These are phyloP conservation scores for Ostrea edulis DNA, from an alignment of 1,140 invertebrate species.

Conservation along the genomic window DNA sequence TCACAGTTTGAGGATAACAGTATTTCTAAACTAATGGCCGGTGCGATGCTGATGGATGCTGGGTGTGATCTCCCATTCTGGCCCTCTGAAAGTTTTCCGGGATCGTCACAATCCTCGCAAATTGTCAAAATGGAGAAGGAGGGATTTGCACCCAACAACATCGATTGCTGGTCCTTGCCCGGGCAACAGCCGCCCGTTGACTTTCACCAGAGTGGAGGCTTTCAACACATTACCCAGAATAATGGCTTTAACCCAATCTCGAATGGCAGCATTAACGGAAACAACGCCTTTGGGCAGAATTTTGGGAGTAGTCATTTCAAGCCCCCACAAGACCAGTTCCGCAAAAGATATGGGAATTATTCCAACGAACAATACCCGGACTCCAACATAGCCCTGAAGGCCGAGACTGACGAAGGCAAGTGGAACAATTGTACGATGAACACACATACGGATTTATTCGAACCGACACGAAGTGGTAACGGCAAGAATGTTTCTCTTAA, in stretches of 20 bases:
- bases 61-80: slow-evolving; percentile 51
- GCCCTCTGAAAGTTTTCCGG: slow-evolving; percentile 45
- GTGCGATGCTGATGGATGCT: slow-evolving; percentile 54
- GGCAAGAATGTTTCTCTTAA: slow-evolving; percentile 44
- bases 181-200: slow-evolving; percentile 42
- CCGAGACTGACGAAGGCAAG: slow-evolving; percentile 52
- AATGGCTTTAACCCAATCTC: slow-evolving; percentile 53
- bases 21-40: slow-evolving; percentile 59
- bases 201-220: slow-evolving; percentile 36
- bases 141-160: slow-evolving; percentile 42
- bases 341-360: slow-evolving; percentile 57
- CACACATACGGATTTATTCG: slow-evolving; percentile 46
- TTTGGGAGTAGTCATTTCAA: slow-evolving; percentile 50
- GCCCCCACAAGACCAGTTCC: slow-evolving; percentile 54
- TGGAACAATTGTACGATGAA: slow-evolving; percentile 55
- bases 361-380: slow-evolving; percentile 60
- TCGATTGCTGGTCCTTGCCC: slow-evolving; percentile 53
- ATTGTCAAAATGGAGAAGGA: slow-evolving; percentile 52
- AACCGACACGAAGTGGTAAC: slow-evolving; percentile 47
- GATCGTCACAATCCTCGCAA: slow-evolving; percentile 40
- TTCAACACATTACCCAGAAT: slow-evolving; percentile 50
- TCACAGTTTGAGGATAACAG: slow-evolving; percentile 54
- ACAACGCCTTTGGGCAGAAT: slow-evolving; percentile 46
- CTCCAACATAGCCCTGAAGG: slow-evolving; percentile 53
- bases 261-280: slow-evolving; percentile 54